These are phyloP conservation scores for Sterna hirundo DNA, from an alignment of 2,113 vertebrate genomes.

Conservation along the genomic window DNA sequence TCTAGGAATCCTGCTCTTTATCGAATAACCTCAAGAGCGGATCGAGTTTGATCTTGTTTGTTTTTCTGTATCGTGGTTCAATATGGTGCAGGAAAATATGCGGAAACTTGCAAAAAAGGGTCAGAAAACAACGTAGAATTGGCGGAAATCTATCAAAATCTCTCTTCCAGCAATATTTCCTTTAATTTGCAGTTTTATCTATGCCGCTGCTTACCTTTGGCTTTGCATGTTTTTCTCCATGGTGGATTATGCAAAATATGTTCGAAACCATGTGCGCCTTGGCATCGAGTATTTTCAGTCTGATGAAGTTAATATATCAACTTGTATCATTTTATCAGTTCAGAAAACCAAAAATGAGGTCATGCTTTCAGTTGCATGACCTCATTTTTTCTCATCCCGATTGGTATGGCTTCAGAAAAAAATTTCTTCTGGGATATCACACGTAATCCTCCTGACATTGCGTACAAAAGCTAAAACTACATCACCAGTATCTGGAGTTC, in stretches of 20 bases:
- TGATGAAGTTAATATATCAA: not conserved
- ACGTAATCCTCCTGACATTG: not conserved
- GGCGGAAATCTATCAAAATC: not conserved
- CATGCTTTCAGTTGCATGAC: not conserved
- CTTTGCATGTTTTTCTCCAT: not conserved
- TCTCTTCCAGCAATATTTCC: not conserved
- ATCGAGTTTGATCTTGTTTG: not conserved
- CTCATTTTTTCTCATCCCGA: too few relatives aligned
- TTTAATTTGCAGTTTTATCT: not conserved
- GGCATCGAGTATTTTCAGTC: not conserved
- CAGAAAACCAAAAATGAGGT: not conserved
- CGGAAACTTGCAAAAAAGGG: not conserved
- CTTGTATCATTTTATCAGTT: not conserved
- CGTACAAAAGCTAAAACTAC: not conserved
- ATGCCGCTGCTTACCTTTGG: not conserved
- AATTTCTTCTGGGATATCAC: not conserved
- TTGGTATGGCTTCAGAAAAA: too few relatives aligned
- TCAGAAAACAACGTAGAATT: not conserved
- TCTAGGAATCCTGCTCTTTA: not conserved
- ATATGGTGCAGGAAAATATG: not conserved
- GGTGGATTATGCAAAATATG: not conserved
- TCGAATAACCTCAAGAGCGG: not conserved
- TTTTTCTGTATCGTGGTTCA: not conserved
- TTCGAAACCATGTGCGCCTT: not conserved
- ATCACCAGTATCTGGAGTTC: not conserved